These are phyloP conservation scores for Urocynchramus pylzowi DNA, from an alignment of 2,113 vertebrate genomes.

Conservation along the genomic window DNA sequence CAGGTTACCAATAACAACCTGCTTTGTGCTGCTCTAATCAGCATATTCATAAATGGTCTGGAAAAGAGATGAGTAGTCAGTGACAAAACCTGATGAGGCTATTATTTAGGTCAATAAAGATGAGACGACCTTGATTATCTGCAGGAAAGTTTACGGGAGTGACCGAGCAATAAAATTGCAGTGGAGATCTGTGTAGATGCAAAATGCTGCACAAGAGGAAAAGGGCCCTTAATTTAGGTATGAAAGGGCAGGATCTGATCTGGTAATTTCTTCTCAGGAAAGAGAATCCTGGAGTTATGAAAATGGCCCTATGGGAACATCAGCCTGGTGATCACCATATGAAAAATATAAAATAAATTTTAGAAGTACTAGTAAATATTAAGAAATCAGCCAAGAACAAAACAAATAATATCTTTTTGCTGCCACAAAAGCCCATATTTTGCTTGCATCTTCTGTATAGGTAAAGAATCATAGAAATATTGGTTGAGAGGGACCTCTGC, in stretches of 20 bases:
- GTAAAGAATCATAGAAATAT: not conserved
- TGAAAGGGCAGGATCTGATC: not conserved
- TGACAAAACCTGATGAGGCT: not conserved
- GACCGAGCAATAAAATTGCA: not conserved
- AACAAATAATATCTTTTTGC: not conserved
- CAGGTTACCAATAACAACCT: not conserved
- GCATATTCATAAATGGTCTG: not conserved
- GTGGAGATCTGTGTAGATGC: not conserved
- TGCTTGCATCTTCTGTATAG: not conserved
- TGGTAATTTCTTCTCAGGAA: not conserved
- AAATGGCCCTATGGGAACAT: not conserved
- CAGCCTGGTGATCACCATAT: not conserved
- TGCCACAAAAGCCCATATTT: not conserved
- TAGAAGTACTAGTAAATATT: not conserved
- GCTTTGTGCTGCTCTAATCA: not conserved
- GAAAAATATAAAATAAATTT: not conserved
- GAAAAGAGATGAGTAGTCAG: not conserved
- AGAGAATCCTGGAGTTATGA: not conserved
- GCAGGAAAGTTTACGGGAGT: not conserved
- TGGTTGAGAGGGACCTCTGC: slow-evolving; percentile 63
- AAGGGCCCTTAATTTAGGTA: not conserved
- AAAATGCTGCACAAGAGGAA: not conserved
- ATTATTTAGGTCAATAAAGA: not conserved
- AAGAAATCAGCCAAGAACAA: not conserved
- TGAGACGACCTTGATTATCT: not conserved